These are phyloP conservation scores for Watsonalla binaria DNA, from an alignment of 2,888 invertebrate genomes.

Conservation along the genomic window DNA sequence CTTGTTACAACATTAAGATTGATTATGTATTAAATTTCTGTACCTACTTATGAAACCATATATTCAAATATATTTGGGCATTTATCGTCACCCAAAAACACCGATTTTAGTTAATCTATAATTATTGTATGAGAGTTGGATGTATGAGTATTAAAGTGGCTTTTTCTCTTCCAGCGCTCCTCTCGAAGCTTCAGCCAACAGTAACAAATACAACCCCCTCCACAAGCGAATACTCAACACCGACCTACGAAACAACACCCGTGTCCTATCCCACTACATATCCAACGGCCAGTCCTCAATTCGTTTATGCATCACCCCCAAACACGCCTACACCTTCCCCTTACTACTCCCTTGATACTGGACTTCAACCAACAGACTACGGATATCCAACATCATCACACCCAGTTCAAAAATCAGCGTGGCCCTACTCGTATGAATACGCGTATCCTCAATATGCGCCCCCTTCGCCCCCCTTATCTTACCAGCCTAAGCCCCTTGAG, in stretches of 20 bases:
- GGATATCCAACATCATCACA: slow-evolving; percentile 18
- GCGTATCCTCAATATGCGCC: slow-evolving; percentile 10
- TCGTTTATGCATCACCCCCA: slow-evolving; percentile 39
- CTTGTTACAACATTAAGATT: no score
- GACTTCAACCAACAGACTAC: slow-evolving; percentile 23
- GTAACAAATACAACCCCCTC: slow-evolving; percentile 11
- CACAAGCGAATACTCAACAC: slow-evolving; percentile 22
- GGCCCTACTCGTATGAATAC: slow-evolving; percentile 24
- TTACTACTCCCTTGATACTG: slow-evolving; percentile 17
- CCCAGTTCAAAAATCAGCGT: slow-evolving; percentile 20
- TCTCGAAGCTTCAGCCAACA: slow-evolving; percentile 13
- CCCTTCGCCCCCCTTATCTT: slow-evolving; percentile 5
- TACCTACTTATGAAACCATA: no score
- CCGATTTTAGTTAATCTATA: no score
- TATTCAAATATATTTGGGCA: no score
- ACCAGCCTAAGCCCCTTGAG: slow-evolving; percentile 2
- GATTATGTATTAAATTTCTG: no score
- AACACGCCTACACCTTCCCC: slow-evolving; percentile 17
- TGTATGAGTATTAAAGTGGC: no score
- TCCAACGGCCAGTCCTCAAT: slow-evolving; percentile 25
- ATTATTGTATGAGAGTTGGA: no score
- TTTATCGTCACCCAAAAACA: no score
- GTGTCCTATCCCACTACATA: slow-evolving; percentile 26
- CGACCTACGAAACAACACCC: slow-evolving; percentile 28
- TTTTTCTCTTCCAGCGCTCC: slow-evolving; percentile 14